Evolutionary conservation across 2,888 invertebrate species (phyloP), one percentile per base, ranked within the genome.

Genomic region (Agonopterix subpropinquella): DNA sequence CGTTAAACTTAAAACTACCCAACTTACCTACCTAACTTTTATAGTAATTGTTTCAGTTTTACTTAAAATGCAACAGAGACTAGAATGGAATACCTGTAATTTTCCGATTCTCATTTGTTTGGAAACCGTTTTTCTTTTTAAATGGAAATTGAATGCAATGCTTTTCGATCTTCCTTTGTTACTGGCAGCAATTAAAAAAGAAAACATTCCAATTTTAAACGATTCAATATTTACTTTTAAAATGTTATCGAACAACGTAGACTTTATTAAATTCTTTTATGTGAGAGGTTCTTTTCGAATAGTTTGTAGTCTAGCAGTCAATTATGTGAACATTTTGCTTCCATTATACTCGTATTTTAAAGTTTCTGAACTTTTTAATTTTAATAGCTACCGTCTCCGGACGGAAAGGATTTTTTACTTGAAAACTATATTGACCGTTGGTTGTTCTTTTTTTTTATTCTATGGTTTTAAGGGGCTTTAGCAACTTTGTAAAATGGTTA

Each of bases 101-200:
- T 18, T 35, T 9, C 8, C 35, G 11, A 11, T 45, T 9, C 39
- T 50, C 50, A 41, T 47, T 50, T 43, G 48, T 48, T 11, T 48
- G 41, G 61, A 66, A 67, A 61, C 59, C 58, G 55, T 61, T 64
- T 61, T 62, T 54, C 62, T 61, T 70, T 70, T 66, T 62, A 68
- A 70, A 73, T 72, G 68, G 65, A 66, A 67, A 70, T 61, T 61
- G 56, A 58, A 61, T 63, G 58, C 61, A 56, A 58, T 58, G 62
- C 65, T 65, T 70, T 70, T 70, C 68, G 71, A 73, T 72, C 64
- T 67, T 67, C 70, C 70, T 78, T 79, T 80, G 76, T 80, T 70
- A 64, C 60, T 58, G 66, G 47, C 53, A 71, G 70, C 78, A 80
- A 80, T 80, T 80, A 79, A 79, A 75, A 71, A 67, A 55, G 62